Conservation (phyloP, 1,140 invertebrate species). For the Tenebrio molitor region DNA sequence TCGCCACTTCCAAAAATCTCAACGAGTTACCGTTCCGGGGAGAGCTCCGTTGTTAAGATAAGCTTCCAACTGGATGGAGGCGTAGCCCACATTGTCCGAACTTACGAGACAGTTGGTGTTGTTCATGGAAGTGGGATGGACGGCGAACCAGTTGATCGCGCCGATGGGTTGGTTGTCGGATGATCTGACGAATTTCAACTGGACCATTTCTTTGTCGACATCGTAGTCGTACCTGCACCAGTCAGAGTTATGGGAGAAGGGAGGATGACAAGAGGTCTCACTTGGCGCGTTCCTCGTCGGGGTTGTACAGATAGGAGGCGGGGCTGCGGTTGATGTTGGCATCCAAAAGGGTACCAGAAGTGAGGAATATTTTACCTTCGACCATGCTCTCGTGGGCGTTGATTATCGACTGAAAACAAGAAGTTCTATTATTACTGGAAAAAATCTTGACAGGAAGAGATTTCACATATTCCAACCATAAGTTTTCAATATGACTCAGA, state of each 20-base stretch:
- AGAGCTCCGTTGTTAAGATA: constrained; percentile 77
- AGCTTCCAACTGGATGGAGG: constrained; percentile 87
- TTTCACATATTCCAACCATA: too few species aligned
- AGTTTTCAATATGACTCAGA: too few species aligned
- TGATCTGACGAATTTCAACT: constrained; percentile 79
- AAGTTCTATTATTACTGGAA: too few species aligned
- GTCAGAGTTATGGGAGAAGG: background rate
- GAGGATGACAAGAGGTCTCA: constrained; percentile 43
- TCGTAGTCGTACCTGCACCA: constrained; percentile 73
- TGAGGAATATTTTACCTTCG: constrained; percentile 55
- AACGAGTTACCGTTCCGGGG: constrained; percentile 79
- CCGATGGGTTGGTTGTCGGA: constrained; percentile 76
- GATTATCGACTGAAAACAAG: constrained; percentile 57
- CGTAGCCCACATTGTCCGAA: constrained; percentile 94
- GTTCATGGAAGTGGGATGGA: constrained; percentile 96
- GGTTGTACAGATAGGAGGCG: constrained; percentile 87
- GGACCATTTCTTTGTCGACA: constrained; percentile 87
- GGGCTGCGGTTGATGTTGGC: constrained; percentile 95
- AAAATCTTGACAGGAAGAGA: too few species aligned
- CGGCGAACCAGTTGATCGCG: constrained; percentile 93
- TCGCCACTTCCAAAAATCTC: too few species aligned
- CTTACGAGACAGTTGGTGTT: constrained; percentile 92
- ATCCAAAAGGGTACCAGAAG: constrained; percentile 73
- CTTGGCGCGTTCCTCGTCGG: constrained; percentile 82
- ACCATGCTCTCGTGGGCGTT: constrained; percentile 58